Evolutionary conservation across 2,797 vertebrate genomes (phyloP), one percentile per base, ranked within the genome.

Genomic region (Lithobates pipiens): DNA sequence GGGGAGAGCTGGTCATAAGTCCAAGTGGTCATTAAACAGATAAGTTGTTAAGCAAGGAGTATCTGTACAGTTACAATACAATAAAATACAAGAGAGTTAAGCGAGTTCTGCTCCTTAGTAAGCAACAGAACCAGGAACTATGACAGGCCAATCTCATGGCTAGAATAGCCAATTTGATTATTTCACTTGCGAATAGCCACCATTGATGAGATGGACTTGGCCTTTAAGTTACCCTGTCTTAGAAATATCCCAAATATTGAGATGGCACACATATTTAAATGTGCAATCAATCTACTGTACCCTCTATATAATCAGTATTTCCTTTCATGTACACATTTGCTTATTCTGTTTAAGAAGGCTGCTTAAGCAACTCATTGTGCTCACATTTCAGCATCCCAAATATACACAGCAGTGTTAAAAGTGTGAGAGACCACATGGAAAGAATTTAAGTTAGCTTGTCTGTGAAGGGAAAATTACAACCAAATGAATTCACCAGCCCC

Each of bases 381-480:
- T 67, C 65, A 67, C 27, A 10, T 67, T 67, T 67, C 65, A 67
- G n/a, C 25, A 13, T 67, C 27, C 65, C 65, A 67, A 29, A 67
- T 67, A 67, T 67, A 67, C 27, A 67, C 65, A 67, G 65, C 65
- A 67, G 65, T 29, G n/a, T 67, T 67, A 67, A 29, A 67, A 27
- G 65, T 67, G 65, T 67, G 65, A 67, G 27, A 29, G 65, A 67
- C 65, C 65, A 67, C n/a, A 67, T 67, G 65, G 65, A 67, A 67
- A 67, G 25, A 67, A 67, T 67, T 67, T 67, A 67, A 67, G 65
- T 29, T 13, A 67, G 65, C 25, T 67, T 67, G 65, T 67, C 65
- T 67, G 27, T 67, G 65, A 67, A 67, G 65, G 65, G 65, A 67
- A 67, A 67, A 67, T 67, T 67, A 67, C 65, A 67, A 67, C 65